phyloP scores from a whole-genome alignment of 2,113 vertebrate species.

The Leuciscus idus region DNA sequence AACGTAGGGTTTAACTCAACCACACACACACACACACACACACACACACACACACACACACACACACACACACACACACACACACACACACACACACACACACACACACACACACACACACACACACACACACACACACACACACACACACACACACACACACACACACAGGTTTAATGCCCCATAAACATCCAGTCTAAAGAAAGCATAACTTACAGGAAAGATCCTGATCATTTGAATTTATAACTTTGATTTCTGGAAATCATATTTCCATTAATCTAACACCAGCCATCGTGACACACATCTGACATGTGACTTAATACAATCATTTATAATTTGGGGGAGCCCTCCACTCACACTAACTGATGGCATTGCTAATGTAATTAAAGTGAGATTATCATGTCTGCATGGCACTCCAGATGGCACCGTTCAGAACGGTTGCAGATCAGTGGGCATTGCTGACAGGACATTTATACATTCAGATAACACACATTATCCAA shows the following conservation, averaged over 20 bases:
- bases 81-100: too few relatives aligned
- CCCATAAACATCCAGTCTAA: neutral
- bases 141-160: neutral
- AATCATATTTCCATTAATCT: conserved; percentile 80
- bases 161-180: neutral
- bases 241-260: neutral
- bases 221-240: neutral
- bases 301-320: conserved; percentile 86
- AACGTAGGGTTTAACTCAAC: too few relatives aligned
- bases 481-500: neutral
- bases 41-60: too few relatives aligned
- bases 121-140: too few relatives aligned
- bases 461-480: conserved; percentile 54
- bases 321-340: conserved; percentile 83
- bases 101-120: too few relatives aligned
- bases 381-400: conserved; percentile 92
- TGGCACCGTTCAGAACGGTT: conserved; percentile 80
- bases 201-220: neutral
- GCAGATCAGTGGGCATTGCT: conserved; percentile 14
- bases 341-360: conserved; percentile 83
- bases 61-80: too few relatives aligned
- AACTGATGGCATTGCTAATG: conserved; percentile 90
- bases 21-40: too few relatives aligned
- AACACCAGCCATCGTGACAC: conserved; percentile 79
- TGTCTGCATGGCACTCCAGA: conserved; percentile 87